Conservation (phyloP, 2,797 vertebrate genomes). For the Mus minutoides region DNA sequence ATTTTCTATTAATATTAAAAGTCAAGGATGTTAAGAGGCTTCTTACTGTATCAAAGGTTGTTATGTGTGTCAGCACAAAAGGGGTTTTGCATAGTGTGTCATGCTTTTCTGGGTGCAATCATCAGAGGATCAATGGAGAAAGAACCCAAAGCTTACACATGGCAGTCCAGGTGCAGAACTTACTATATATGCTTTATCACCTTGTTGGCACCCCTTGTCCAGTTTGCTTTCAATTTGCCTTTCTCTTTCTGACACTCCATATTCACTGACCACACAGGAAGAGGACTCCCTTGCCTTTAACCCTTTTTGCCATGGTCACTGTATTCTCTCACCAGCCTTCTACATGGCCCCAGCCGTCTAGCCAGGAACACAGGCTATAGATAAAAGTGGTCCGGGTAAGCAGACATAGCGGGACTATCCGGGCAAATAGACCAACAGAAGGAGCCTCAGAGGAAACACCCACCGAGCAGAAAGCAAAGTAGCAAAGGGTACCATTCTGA, state of each 20-base stretch:
- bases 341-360: not conserved
- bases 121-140: not conserved
- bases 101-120: not conserved
- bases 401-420: not conserved
- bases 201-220: not conserved
- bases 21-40: not conserved
- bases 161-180: not conserved
- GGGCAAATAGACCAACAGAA: not conserved
- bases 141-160: not conserved
- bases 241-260: not conserved
- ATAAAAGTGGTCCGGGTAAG: not conserved
- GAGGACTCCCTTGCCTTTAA: not conserved
- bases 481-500: not conserved
- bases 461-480: not conserved
- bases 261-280: not conserved
- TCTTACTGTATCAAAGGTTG: constrained; percentile 19
- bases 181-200: not conserved
- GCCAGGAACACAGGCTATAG: not conserved
- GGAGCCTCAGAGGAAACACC: not conserved
- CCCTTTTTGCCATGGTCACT: not conserved
- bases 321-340: not conserved
- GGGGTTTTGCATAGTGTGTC: not conserved
- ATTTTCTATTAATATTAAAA: not conserved
- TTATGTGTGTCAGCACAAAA: not conserved
- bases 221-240: not conserved